Percentiles rank a stretch among this genome's conserved stretches.
phyloP scores from a whole-genome alignment of 2,113 vertebrate species.

The Oplegnathus fasciatus region DNA sequence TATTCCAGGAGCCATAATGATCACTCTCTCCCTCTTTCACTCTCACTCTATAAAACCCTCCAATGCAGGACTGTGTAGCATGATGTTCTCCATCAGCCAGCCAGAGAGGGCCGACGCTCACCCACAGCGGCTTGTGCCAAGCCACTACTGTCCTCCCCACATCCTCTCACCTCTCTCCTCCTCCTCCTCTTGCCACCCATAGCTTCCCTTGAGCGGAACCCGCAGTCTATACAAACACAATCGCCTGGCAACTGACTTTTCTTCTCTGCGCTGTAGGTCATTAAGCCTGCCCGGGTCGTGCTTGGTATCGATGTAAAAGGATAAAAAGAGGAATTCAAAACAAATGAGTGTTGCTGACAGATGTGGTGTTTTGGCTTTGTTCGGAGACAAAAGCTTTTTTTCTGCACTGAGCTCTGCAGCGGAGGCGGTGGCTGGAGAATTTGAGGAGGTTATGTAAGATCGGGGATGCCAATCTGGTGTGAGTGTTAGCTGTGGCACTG shows the following conservation, averaged over 20 bases:
- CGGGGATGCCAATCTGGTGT: constrained; percentile 49
- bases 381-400: constrained; percentile 55
- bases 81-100: constrained; percentile 38
- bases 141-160: constrained; percentile 73
- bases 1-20: constrained; percentile 80
- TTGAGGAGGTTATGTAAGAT: constrained; percentile 65
- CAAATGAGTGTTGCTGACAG: constrained; percentile 62
- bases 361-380: constrained; percentile 63
- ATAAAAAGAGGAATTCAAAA: constrained; percentile 68
- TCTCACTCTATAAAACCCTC: constrained; percentile 73
- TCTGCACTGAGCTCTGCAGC: constrained; percentile 11
- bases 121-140: constrained; percentile 59
- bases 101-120: constrained; percentile 35
- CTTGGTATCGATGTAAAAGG: constrained; percentile 54
- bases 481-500: constrained; percentile 27
- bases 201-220: constrained; percentile 53
- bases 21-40: constrained; percentile 68
- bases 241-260: constrained; percentile 60
- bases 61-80: constrained; percentile 34
- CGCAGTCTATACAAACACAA: constrained; percentile 69
- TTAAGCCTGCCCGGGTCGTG: constrained; percentile 41
- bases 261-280: constrained; percentile 32
- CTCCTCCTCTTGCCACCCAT: constrained; percentile 60
- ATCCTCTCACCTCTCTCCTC: constrained; percentile 73
- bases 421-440: constrained; percentile 37